A percentile compares a stretch with the other conserved stretches of the same genome.
Conservation (phyloP, 2,888 invertebrate species). For the Diachrysia chrysitis region DNA sequence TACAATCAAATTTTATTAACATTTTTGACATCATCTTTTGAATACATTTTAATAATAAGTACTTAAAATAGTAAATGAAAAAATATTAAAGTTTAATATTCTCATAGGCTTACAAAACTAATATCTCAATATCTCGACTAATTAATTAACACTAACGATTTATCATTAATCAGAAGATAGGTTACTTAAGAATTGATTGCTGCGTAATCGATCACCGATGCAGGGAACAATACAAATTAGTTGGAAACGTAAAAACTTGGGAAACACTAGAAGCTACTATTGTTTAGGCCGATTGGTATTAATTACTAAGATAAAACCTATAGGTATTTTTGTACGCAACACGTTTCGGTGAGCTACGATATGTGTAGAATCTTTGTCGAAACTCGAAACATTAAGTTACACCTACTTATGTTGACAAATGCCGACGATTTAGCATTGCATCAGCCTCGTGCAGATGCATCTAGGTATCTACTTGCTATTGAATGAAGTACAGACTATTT, state of each 20-base stretch:
- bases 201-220: conserved; percentile 62
- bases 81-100: conserved; percentile 36
- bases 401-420: conserved; percentile 20
- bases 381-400: conserved; percentile 22
- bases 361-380: conserved; percentile 29
- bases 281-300: conserved; percentile 61
- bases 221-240: conserved; percentile 66
- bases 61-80: conserved; percentile 2
- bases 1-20: conserved; percentile 30
- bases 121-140: conserved; percentile 9
- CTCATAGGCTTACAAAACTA: conserved; percentile 26
- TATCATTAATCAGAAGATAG: conserved; percentile 48
- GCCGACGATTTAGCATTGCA: conserved; percentile 9
- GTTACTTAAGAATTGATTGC: conserved; percentile 55
- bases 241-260: conserved; percentile 65
- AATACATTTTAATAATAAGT: conserved; percentile 37
- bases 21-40: conserved; percentile 29
- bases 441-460: neutral
- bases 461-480: neutral
- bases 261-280: conserved; percentile 57
- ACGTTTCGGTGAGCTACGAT: conserved; percentile 21
- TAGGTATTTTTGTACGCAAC: conserved; percentile 37
- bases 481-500: neutral
- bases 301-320: conserved; percentile 51
- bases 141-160: conserved; percentile 37